phyloP scores from a whole-genome alignment of 2,797 vertebrate species.

The Sarcophilus harrisii region DNA sequence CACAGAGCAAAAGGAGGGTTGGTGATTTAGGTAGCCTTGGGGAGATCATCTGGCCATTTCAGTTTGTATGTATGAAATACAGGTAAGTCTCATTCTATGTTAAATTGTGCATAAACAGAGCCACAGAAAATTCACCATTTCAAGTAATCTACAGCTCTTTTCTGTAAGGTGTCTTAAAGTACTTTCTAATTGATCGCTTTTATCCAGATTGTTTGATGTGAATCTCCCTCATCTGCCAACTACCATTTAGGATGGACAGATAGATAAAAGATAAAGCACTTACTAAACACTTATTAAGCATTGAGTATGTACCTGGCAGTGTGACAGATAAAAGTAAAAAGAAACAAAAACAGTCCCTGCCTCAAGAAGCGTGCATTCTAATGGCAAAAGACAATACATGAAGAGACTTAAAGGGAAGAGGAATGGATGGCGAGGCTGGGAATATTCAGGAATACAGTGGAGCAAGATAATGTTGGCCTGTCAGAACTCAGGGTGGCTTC shows the following conservation, averaged over 20 bases:
- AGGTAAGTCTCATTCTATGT: neutral
- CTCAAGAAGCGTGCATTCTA: neutral
- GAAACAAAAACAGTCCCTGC: neutral
- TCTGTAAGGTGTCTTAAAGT: neutral
- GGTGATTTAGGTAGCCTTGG: neutral
- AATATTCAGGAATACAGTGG: neutral
- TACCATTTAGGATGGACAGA: neutral
- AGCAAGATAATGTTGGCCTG: neutral
- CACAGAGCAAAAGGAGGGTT: neutral
- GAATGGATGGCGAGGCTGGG: neutral
- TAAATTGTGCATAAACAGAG: conserved; percentile 36
- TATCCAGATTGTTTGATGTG: neutral
- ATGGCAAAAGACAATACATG: neutral
- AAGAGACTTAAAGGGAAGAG: neutral
- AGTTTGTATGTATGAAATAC: neutral
- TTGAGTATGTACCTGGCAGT: neutral
- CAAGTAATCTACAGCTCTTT: neutral
- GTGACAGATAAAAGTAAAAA: neutral
- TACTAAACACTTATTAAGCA: neutral
- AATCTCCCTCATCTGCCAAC: neutral
- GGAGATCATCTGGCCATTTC: neutral
- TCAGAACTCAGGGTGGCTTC: neutral
- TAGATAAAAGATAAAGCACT: too few relatives aligned
- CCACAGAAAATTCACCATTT: neutral
- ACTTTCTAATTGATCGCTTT: conserved; percentile 14